Evolutionary conservation across 2,888 invertebrate species (phyloP), one percentile per base, ranked within the genome.

Genomic region (Deilephila porcellus): DNA sequence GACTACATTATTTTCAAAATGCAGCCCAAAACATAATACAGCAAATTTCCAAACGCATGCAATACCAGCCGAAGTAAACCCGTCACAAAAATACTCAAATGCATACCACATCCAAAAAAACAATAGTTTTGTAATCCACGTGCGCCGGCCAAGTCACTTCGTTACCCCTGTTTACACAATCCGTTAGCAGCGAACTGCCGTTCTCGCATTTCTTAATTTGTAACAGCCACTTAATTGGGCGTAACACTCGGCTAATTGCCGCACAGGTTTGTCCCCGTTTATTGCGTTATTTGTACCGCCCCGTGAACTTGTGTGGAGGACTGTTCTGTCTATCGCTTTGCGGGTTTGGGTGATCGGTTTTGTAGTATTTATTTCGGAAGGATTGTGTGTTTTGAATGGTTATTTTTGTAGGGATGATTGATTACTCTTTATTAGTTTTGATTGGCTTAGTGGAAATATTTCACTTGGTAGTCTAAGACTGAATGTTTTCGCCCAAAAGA

Each of bases 121-220:
- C 7, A 7, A 34, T 25, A 37, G 34, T 20, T 67, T 71, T 52
- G 8, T 20, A 29, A 53, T 20, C 60, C 20, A 11, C n/a, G 52
- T 19, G 20, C 72, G 62, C 56, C 72, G 32, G 59, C 34, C 62
- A 67, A 52, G 73, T 73, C 85, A 84, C 88, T 92, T 92, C 91
- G 91, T 93, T 93, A 92, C 86, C 86, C 82, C 81, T 89, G 90
- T 90, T 91, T 91, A 87, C 90, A 87, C 86, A 87, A 88, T 86
- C 89, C 82, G 82, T 90, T 87, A 85, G 83, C 81, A 85, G 83
- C 81, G 81, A 85, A 83, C 82, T 82, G 80, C 83, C 83, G 86
- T 85, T 86, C 82, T 80, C 83, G 78, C 83, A 83, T 90, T 90
- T 88, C 90, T 91, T 91, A 90, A 91, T 91, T 91, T 85, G 88